These are phyloP conservation scores for Chrysogorgia sp. DNA, from an alignment of 92 coral and sea anemone species.

Conservation along the genomic window DNA sequence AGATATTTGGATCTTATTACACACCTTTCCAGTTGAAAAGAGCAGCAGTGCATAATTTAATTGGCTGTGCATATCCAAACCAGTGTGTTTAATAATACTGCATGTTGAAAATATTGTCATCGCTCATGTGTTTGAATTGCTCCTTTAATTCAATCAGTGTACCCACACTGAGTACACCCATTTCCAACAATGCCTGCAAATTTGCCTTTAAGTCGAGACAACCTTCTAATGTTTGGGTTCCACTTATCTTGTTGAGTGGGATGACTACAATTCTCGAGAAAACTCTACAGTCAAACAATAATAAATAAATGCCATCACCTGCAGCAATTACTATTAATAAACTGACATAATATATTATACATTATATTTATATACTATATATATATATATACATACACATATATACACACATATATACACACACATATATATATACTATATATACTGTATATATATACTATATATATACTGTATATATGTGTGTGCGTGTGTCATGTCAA, in stretches of 20 bases:
- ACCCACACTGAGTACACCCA: constrained; percentile 7
- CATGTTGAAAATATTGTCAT: constrained; percentile 3
- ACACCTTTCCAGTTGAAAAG: constrained; percentile 40
- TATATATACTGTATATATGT: no score
- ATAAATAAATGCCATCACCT: no score
- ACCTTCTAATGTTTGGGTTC: neutral
- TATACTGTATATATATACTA: no score
- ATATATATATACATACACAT: no score
- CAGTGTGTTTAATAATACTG: neutral
- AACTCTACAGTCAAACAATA: no score
- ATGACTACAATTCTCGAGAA: constrained; percentile 27
- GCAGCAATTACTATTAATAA: no score
- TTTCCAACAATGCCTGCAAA: constrained; percentile 6
- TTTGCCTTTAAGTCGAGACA: constrained; percentile 14
- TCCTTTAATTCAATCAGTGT: constrained; percentile 4
- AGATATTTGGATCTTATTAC: no score
- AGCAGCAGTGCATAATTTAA: constrained; percentile 25
- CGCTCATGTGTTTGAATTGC: neutral
- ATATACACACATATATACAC: no score
- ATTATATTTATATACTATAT: no score
- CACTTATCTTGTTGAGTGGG: constrained; percentile 13
- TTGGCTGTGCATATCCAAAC: constrained; percentile 33
- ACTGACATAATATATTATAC: no score
- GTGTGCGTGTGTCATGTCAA: no score
- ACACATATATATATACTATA: no score